Conservation (phyloP, 2,888 invertebrate species). For the Cetonia aurata region DNA sequence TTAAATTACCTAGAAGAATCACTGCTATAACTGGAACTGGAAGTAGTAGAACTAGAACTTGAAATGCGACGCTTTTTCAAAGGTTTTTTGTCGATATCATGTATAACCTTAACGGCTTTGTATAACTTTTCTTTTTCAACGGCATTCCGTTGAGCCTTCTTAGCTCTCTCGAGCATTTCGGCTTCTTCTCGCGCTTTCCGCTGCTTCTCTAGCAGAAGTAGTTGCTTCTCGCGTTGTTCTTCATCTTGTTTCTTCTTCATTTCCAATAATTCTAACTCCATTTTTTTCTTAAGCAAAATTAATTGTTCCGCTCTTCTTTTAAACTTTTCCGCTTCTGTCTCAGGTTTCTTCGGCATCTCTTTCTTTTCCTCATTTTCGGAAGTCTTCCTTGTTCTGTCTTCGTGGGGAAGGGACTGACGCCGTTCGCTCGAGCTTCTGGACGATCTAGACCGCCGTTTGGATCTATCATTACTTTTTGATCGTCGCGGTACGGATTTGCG, state of each 20-base stretch:
- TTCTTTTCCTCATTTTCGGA: slow-evolving; percentile 46
- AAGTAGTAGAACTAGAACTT: slow-evolving; percentile 54
- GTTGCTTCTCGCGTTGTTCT: slow-evolving; percentile 57
- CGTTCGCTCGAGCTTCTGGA: slow-evolving; percentile 19
- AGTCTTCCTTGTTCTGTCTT: slow-evolving; percentile 38
- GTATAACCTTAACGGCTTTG: slow-evolving; percentile 64
- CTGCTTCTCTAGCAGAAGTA: slow-evolving; percentile 63
- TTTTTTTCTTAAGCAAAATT: slow-evolving; percentile 71
- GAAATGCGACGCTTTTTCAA: slow-evolving; percentile 51
- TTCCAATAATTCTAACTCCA: slow-evolving; percentile 71
- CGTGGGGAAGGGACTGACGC: slow-evolving; percentile 12
- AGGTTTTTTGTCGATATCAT: slow-evolving; percentile 62
- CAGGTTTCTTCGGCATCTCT: slow-evolving; percentile 53
- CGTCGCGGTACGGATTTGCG: slow-evolving; percentile 65
- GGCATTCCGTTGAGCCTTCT: slow-evolving; percentile 64
- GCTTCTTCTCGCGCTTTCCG: slow-evolving; percentile 65
- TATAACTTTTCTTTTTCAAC: slow-evolving; percentile 65
- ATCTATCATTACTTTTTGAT: slow-evolving; percentile 62
- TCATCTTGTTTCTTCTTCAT: slow-evolving; percentile 71
- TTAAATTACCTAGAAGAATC: slow-evolving; percentile 39
- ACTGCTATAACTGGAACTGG: slow-evolving; percentile 49
- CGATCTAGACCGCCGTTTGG: slow-evolving; percentile 52
- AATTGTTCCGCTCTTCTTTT: slow-evolving; percentile 67
- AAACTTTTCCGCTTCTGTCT: slow-evolving; percentile 60
- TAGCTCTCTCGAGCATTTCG: slow-evolving; percentile 66